phyloP scores from a whole-genome alignment of 2,888 invertebrate genomes.

The Xylota sylvarum region DNA sequence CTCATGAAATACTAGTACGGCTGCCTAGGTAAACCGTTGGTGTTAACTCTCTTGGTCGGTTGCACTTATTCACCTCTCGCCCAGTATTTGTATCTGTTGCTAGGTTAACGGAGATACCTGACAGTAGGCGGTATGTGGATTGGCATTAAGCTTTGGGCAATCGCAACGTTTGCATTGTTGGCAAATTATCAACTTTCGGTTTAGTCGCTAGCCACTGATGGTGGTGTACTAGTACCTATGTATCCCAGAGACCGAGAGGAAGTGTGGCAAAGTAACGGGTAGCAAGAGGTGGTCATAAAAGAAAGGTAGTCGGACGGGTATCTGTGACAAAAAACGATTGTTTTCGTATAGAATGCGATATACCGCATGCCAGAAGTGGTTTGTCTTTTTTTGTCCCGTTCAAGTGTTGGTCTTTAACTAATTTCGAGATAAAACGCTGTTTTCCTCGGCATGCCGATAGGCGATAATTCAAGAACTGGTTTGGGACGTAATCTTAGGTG shows the following conservation, averaged over 20 bases:
- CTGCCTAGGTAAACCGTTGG: slow-evolving; percentile 57
- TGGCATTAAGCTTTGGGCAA: slow-evolving; percentile 41
- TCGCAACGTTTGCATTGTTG: slow-evolving; percentile 26
- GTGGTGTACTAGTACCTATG: neutral
- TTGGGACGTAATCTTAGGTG: slow-evolving; percentile 48
- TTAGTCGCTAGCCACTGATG: slow-evolving; percentile 2
- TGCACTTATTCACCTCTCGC: slow-evolving; percentile 48
- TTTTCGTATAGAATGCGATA: slow-evolving; percentile 35
- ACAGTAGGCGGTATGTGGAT: slow-evolving; percentile 29
- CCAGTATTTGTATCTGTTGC: slow-evolving; percentile 50
- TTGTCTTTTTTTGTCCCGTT: too few species aligned
- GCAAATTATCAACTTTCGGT: slow-evolving; percentile 55
- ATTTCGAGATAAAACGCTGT: slow-evolving; percentile 39
- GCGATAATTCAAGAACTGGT: too few species aligned
- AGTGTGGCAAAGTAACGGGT: slow-evolving; percentile 26
- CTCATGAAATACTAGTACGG: slow-evolving; percentile 69
- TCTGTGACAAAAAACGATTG: slow-evolving; percentile 45
- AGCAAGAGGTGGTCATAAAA: slow-evolving; percentile 19
- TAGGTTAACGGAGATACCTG: slow-evolving; percentile 33
- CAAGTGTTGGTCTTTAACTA: slow-evolving; percentile 51
- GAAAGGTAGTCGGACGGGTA: slow-evolving; percentile 34
- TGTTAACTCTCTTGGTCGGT: slow-evolving; percentile 32
- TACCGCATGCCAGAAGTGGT: slow-evolving; percentile 23
- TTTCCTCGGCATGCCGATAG: neutral
- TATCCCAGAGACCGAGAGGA: slow-evolving; percentile 13